Evolutionary conservation across 2,797 vertebrate genomes (phyloP), one percentile per base, ranked within the genome.

Genomic region (Taenioides sp.): DNA sequence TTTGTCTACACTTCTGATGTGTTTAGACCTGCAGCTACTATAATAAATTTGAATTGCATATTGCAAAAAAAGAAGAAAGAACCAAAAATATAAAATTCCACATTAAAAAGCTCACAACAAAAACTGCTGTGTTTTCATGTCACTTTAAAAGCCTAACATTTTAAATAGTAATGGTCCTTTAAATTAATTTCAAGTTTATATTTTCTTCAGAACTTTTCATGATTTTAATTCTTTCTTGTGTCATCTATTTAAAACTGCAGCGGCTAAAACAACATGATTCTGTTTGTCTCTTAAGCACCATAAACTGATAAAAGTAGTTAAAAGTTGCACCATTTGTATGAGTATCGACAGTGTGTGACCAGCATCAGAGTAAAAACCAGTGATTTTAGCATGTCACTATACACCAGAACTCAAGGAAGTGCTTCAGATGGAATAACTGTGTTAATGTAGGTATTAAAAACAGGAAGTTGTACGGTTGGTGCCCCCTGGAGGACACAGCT

Each of bases 211-310:
- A 58, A 12, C 22, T 58, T 58, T 58, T 18, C 25, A 60, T 28
- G 58, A 60, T 60, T 60, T 17, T 1, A 60, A 60, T 31, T 28
- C 58, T 25, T 31, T 28, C 58, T 25, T 58, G 23, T 54, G 52
- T 60, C 28, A 12, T 23, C 18, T 12, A 20, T 23, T 67, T 40
- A 50, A 79, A 82, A 74, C 69, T 74, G 77, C 62, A 86, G 78
- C 63, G 75, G 87, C 75, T 55, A 74, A 86, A 88, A 81, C 80
- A 78, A 80, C 74, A 78, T 76, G 83, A 90, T 89, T 86, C 75
- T 1, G 0, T 74, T 18, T 72, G 84, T 81, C 86, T 84, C 80
- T 1, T 64, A 76, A 92, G 89, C 91, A 92, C 89, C 89, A 85
- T 65, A 79, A 65, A 77, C 71, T 76, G 79, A 83, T 18, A 67